Evolutionary conservation across 2,113 vertebrate genomes (phyloP).

Genomic region (Lates calcarifer): DNA sequence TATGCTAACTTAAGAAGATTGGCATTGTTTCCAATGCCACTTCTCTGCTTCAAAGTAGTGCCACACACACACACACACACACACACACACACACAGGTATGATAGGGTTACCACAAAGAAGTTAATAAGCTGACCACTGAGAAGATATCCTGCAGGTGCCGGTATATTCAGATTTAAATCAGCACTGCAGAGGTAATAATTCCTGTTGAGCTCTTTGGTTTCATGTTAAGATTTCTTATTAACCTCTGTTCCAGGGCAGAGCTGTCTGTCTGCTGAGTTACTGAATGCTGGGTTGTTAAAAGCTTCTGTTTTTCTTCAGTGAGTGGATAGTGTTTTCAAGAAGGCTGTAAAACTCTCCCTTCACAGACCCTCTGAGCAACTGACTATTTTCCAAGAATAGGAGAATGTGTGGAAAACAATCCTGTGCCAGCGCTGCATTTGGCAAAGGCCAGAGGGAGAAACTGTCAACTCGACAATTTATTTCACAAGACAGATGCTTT

Average conservation of each 20-base stretch:
- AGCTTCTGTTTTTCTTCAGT: slow-evolving; percentile 13
- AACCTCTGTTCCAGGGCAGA: background rate
- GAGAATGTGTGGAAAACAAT: background rate
- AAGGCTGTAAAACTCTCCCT: slow-evolving; percentile 31
- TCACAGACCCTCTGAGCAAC: slow-evolving; percentile 3
- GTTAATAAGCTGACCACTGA: background rate
- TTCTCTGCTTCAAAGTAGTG: no score
- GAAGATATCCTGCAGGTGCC: slow-evolving; percentile 6
- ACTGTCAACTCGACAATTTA: slow-evolving; percentile 21
- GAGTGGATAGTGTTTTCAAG: slow-evolving; percentile 11
- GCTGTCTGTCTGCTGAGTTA: background rate
- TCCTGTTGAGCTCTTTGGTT: background rate
- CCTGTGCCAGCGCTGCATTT: slow-evolving; percentile 4
- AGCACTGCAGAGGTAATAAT: background rate
- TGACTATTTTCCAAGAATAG: background rate
- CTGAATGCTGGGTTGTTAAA: background rate
- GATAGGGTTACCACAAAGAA: background rate
- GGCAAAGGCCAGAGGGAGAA: slow-evolving; percentile 5
- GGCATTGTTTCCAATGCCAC: no score
- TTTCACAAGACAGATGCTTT: slow-evolving; percentile 37
- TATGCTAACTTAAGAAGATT: no score
- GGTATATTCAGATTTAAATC: slow-evolving; percentile 13
- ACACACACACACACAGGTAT: no score
- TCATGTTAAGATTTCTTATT: slow-evolving; percentile 28
- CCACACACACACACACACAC: no score